Percentiles rank a stretch among this genome's conserved stretches.
These are phyloP conservation scores for Actias luna DNA, from an alignment of 2,888 invertebrate species.

Conservation along the genomic window DNA sequence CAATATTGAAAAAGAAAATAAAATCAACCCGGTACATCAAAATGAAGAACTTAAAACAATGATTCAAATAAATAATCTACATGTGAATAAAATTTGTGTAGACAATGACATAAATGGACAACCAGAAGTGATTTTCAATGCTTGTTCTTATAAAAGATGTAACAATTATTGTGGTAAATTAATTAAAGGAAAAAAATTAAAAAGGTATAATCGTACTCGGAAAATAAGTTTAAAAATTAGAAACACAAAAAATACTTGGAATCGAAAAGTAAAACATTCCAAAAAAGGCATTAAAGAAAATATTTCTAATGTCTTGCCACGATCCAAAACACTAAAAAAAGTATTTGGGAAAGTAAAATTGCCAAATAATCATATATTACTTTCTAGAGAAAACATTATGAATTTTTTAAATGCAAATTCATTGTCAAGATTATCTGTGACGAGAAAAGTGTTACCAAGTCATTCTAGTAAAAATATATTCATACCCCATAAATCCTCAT, in stretches of 20 bases:
- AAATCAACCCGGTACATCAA: conserved; percentile 16
- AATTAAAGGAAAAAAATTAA: conserved; percentile 28
- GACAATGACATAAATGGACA: conserved; percentile 18
- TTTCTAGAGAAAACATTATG: conserved; percentile 19
- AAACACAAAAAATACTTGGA: conserved; percentile 24
- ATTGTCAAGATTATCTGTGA: conserved; percentile 31
- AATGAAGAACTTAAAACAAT: not conserved
- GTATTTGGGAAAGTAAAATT: conserved; percentile 49
- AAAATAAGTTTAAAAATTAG: conserved; percentile 45
- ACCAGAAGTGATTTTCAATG: conserved; percentile 37
- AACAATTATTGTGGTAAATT: conserved; percentile 25
- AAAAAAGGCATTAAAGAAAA: conserved; percentile 34
- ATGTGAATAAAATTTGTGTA: not conserved
- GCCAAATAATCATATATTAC: conserved; percentile 30
- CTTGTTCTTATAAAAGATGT: conserved; percentile 22
- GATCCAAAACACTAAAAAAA: conserved; percentile 44
- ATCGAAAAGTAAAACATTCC: conserved; percentile 37
- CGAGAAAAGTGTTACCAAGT: conserved; percentile 36
- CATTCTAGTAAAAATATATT: conserved; percentile 50
- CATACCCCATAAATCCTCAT: conserved; percentile 30
- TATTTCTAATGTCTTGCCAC: conserved; percentile 41
- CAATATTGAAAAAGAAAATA: conserved; percentile 28
- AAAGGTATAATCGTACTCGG: conserved; percentile 36
- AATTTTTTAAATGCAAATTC: conserved; percentile 31
- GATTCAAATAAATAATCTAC: not conserved